Percentiles rank a stretch among this genome's conserved stretches.
phyloP scores from a whole-genome alignment of 1,140 invertebrate species.

The Orussus abietinus region DNA sequence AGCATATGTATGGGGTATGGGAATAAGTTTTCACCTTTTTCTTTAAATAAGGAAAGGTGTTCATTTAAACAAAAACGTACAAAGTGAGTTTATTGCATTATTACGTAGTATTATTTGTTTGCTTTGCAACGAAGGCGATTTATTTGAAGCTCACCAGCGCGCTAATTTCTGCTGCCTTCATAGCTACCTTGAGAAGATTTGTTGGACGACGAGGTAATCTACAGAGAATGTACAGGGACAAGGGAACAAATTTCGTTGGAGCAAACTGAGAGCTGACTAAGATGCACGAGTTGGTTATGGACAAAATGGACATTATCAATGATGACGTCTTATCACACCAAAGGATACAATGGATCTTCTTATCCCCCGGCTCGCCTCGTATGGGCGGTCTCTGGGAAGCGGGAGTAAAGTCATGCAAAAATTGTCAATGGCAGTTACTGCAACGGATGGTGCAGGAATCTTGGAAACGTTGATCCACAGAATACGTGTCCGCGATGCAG shows the following conservation, averaged over 20 bases:
- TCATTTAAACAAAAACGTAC: too few species aligned
- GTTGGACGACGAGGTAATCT: conserved; percentile 36
- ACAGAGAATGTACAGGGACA: conserved; percentile 36
- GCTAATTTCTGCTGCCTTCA: conserved; percentile 41
- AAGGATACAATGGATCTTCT: conserved; percentile 12
- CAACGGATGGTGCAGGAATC: conserved; percentile 19
- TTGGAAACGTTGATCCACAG: conserved; percentile 26
- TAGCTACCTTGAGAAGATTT: conserved; percentile 43
- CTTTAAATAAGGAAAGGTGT: too few species aligned
- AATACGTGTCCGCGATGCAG: conserved; percentile 24
- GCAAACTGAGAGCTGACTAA: conserved; percentile 21
- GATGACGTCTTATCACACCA: not conserved
- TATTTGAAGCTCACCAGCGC: conserved; percentile 47
- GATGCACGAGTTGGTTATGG: conserved; percentile 2
- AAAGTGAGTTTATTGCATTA: too few species aligned
- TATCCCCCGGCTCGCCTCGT: conserved; percentile 13
- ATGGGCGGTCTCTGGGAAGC: conserved; percentile 17
- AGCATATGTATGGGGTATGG: too few species aligned
- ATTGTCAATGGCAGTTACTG: conserved; percentile 24
- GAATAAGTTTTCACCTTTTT: too few species aligned
- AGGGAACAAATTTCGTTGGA: conserved; percentile 42
- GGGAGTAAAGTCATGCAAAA: conserved; percentile 22
- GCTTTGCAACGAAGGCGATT: conserved; percentile 41
- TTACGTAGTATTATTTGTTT: conserved; percentile 48
- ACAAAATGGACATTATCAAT: not conserved